Evolutionary conservation across 92 coral and sea anemone species (phyloP), one percentile per base, ranked within the genome.

Genomic region (Chrysogorgia sp.): DNA sequence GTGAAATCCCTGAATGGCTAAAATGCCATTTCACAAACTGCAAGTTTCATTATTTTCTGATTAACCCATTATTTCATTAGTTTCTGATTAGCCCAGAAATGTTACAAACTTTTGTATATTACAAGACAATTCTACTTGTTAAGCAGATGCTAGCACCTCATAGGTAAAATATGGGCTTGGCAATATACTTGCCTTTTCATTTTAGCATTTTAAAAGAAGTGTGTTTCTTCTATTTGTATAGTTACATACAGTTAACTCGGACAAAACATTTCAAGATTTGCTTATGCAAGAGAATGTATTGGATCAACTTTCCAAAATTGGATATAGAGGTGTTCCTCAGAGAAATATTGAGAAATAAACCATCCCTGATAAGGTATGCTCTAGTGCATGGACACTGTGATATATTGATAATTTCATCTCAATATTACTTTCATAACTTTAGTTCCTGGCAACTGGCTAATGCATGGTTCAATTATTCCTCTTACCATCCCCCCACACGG

Each of bases 281-380:
- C 74, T 85, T 40, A 40, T 70, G 69, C 68, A 79, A 59, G 84
- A 82, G 17, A 57, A 67, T 63, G 40, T 69, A 53, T 61, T 59
- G 53, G 77, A 79, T 59, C 60, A 70, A 47, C 77, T 84, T 58
- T 56, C 65, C 68, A 70, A 59, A 40, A 76, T 84, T 31, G 88
- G 88, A 40, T 85, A 85, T 69, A 79, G 88, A 58, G 88, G 84
- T 50, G 88, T 85, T 49, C 88, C 77, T 4, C 84, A 79, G 84
- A 55, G 88, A 84, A 48, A 69, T 63, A 79, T 70, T 79, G 53
- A 58, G 40, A 45, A 79, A 63, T 72, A 79, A 85, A 52, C 70
- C 68, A 31, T 68, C 63, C 61, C 48, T 79, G 62, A 70, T 76
- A 19, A 76, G 83, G 83, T 83, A 72, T 41, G 29, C 30, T 67